Base-by-base conservation (phyloP, 2,797 vertebrate species). In the Epinephelus malabaricus region DNA sequence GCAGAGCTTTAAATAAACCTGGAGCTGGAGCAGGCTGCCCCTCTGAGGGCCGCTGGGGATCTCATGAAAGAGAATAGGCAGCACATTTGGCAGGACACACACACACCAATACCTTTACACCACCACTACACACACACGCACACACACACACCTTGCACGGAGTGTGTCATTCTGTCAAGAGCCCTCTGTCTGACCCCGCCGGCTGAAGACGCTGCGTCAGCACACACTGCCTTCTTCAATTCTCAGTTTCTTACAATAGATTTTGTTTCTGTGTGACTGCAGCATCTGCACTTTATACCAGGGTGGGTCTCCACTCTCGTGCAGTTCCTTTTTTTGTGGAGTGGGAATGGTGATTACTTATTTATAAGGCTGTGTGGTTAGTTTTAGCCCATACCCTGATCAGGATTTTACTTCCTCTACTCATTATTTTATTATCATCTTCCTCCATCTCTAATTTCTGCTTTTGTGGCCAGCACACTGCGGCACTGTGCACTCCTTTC, bases 1-100 rank as follows among this genome's bases (percentile, higher is more conserved):
- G 71, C 84, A 47, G 83, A 82, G 90, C 92, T 92, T 92, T 94
- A 95, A 94, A 95, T 94, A 94, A 92, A 90, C 82, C 78, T 61
- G 73, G 74, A 83, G 91, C 86, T 63, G 76, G 75, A 88, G 86
- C 80, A 79, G 87, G 63, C 86, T 73, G 79, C 78, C 84, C 83
- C 84, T 80, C 59, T 47, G 15, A 84, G 34, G 68, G 73, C 82
- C 80, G 56, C 81, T 76, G 70, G 91, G 89, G 82, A 92, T 23
- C 80, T 91, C 79, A 79, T 68, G 81, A 89, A 90, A 90, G 71
- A 88, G 78, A 89, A 88, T 73, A 84, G 83, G 79, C 84, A 63
- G 85, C 79, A 84, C 73, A 73, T 90, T 91, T 81, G 76, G 75
- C 73, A 79, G 59, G 61, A 47, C 49, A 73, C 69, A 54, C 56